Evolutionary conservation across 1,140 invertebrate species (phyloP), one percentile per base, ranked within the genome.

Genomic region (Bombus terrestris): DNA sequence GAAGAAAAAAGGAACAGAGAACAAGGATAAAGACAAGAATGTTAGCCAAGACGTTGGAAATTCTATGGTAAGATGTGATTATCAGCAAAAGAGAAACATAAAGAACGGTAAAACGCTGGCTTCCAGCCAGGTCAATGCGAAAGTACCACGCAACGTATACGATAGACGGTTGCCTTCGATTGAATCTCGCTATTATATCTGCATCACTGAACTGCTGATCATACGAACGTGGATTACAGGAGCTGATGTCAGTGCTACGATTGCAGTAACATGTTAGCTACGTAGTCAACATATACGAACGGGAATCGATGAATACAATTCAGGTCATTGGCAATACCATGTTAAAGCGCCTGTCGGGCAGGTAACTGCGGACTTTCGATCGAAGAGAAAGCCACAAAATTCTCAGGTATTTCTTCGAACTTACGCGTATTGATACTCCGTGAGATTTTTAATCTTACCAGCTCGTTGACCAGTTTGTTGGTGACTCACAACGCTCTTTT

Each of bases 71-170:
- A 41, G 39, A 18, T 25, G 25, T 9, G 41, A 37, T 66, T 69
- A 72, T 76, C 35, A 71, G 28, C 13, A 22, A 13, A 28, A 28
- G 28, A 66, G 37, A 47, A 25, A 41, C n/a, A 39, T 47, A 57
- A 59, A 74, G 41, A 79, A 79, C 18, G 59, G 72, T 47, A 68
- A 72, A 69, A 66, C 43, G 28, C 71, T 87, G 88, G 87, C 87
- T 75, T 22, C 5, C 13, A 71, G 84, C 88, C 88, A 86, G 81
- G 78, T 84, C 81, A 84, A 79, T 66, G 86, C 41, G 47, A 83
- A 85, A 86, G 64, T 62, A 37, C 66, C 66, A 80, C 76, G 66
- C 72, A 85, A 85, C 84, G 25, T 80, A 64, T 35, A 35, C 41
- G 69, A 81, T 47, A 32, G 18, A 72, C n/a, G 53, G 32, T 32